Evolutionary conservation across 2,797 vertebrate species (phyloP), one percentile per base, ranked within the genome.

Genomic region (Phrynocephalus forsythii): DNA sequence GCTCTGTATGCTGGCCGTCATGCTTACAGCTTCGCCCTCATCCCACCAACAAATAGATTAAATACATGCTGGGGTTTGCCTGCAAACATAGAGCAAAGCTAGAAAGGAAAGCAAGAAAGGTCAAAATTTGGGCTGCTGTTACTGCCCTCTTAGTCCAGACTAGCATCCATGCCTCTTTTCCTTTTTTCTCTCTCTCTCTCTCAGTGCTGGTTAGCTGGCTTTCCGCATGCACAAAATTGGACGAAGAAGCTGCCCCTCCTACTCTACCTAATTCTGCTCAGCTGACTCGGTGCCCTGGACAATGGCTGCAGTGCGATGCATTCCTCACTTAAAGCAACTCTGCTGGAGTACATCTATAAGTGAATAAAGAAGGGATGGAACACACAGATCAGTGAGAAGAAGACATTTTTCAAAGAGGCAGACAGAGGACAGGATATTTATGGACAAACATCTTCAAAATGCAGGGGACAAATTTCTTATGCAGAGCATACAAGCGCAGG

Each of bases 241-340:
- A 93, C 67, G 92, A 96, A 94, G 93, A 91, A 92, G 38, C 95
- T 96, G 91, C 89, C 95, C 95, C 95, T 96, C 97, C 98, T 97
- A 97, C 97, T 98, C 99, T 99, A 99, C 99, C 99, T 99, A 99
- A 99, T 98, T 97, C 97, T 99, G 97, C 98, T 98, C 98, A 99
- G 98, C 97, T 99, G 99, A 98, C 97, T 98, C 98, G 98, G 99
- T 97, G 98, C 98, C 98, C 98, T 98, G 97, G 99, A 98, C 95
- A 99, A 97, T 96, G 99, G 99, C 97, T 99, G 99, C 97, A 99
- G 98, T 96, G 99, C 98, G 98, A 99, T 99, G 98, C 98, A 99
- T 97, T 99, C 98, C 95, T 99, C 98, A 97, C 98, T 98, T 98
- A 99, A 98, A 96, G 97, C 98, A 95, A 99, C 98, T 92, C 97